phyloP scores from a whole-genome alignment of 1,140 invertebrate genomes.

The Euwallacea similis region DNA sequence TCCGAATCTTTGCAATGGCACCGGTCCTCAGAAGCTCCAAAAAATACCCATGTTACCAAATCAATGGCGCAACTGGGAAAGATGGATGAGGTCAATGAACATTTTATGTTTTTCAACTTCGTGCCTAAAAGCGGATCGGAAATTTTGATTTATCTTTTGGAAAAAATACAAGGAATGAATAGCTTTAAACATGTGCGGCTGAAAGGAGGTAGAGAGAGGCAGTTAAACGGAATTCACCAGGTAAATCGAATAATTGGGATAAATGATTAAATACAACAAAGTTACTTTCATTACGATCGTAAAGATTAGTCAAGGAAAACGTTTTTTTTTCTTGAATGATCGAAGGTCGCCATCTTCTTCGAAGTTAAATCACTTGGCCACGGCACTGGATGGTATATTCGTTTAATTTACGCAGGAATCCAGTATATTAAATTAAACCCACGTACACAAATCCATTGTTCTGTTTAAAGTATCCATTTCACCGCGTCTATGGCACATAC shows the following conservation, averaged over 20 bases:
- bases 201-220: conserved; percentile 53
- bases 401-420: no score
- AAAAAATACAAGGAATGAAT: conserved; percentile 64
- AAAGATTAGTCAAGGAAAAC: no score
- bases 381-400: no score
- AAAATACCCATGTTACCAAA: conserved; percentile 55
- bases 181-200: conserved; percentile 65
- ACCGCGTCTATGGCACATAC: no score
- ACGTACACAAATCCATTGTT: no score
- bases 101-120: conserved; percentile 66
- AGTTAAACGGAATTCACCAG: conserved; percentile 56
- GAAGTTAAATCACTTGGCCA: no score
- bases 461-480: no score
- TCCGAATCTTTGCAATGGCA: background rate
- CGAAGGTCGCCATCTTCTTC: no score
- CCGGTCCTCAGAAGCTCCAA: background rate
- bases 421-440: no score
- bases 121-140: conserved; percentile 68
- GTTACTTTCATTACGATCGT: no score
- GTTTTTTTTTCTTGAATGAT: no score
- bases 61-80: conserved; percentile 59
- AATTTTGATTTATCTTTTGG: conserved; percentile 65
- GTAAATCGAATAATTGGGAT: conserved; percentile 44
- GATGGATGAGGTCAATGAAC: conserved; percentile 57
- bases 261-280: no score